A percentile compares a stretch with the other conserved stretches of the same genome.
Conservation (phyloP, 1,140 invertebrate genomes). For the Himalopsyche phryganea region DNA sequence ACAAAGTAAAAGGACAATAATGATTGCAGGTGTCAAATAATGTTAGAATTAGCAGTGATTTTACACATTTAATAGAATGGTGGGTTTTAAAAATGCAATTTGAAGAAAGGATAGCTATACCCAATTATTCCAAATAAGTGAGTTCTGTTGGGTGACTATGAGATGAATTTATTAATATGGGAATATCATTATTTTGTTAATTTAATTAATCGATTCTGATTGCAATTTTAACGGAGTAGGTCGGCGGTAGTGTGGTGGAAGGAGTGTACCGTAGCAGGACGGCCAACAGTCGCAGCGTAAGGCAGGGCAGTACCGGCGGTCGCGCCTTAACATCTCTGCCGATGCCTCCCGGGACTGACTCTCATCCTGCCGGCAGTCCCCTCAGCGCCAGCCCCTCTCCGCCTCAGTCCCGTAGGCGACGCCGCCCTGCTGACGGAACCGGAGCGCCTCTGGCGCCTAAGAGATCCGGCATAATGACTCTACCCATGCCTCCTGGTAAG, state of each 20-base stretch:
- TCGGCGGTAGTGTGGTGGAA: conserved; percentile 44
- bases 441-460: conserved; percentile 37
- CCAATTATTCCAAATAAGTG: no score
- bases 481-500: conserved; percentile 84
- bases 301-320: conserved; percentile 34
- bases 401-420: conserved; percentile 30
- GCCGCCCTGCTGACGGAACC: conserved; percentile 29
- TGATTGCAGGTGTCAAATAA: no score
- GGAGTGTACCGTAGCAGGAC: conserved; percentile 37
- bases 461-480: conserved; percentile 71
- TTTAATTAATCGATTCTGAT: no score
- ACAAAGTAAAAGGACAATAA: no score
- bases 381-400: conserved; percentile 58
- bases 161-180: no score
- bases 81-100: no score
- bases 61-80: no score
- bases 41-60: no score
- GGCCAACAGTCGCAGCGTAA: conserved; percentile 38
- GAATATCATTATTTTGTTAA: no score
- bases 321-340: conserved; percentile 71
- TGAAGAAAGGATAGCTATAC: no score
- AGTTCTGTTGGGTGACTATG: no score
- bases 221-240: no score
- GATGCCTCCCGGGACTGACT: conserved; percentile 80
- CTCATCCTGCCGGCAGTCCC: conserved; percentile 65